Evolutionary conservation across 2,888 invertebrate species (phyloP).

Genomic region (Oscheius myriophilus): DNA sequence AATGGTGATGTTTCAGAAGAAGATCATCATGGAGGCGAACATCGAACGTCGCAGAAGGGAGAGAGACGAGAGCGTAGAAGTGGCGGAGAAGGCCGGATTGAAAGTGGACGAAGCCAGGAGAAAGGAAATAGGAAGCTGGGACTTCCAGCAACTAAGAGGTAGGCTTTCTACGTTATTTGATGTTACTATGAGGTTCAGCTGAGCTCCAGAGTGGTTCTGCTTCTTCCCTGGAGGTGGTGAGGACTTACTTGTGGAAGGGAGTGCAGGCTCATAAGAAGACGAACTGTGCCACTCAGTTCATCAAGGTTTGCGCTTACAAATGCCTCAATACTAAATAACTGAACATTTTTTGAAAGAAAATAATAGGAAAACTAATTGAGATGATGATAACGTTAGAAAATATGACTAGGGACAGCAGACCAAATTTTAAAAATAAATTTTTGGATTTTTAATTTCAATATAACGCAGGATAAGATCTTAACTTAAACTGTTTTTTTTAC

Average conservation of each 20-base stretch:
- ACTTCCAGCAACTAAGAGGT: conserved; percentile 48
- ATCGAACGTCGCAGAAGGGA: conserved; percentile 40
- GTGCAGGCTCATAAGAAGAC: conserved; percentile 58
- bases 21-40: conserved; percentile 38
- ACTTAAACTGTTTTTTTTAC: too few species aligned
- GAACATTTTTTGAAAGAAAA: too few species aligned
- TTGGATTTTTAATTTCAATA: too few species aligned
- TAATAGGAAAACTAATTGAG: too few species aligned
- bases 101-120: conserved; percentile 37
- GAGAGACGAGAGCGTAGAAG: conserved; percentile 46
- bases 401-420: too few species aligned
- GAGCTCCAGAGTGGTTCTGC: conserved; percentile 49
- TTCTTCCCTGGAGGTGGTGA: conserved; percentile 49
- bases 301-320: too few species aligned
- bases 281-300: conserved; percentile 59
- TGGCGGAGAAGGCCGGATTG: conserved; percentile 36
- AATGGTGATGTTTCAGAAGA: conserved; percentile 18
- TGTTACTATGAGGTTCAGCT: conserved; percentile 38
- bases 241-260: conserved; percentile 52
- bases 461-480: too few species aligned
- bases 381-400: too few species aligned
- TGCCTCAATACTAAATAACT: too few species aligned
- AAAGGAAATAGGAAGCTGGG: conserved; percentile 39
- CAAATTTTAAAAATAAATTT: too few species aligned
- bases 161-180: conserved; percentile 2